These are phyloP conservation scores for Chelmon rostratus DNA, from an alignment of 2,797 vertebrate species.

Conservation along the genomic window DNA sequence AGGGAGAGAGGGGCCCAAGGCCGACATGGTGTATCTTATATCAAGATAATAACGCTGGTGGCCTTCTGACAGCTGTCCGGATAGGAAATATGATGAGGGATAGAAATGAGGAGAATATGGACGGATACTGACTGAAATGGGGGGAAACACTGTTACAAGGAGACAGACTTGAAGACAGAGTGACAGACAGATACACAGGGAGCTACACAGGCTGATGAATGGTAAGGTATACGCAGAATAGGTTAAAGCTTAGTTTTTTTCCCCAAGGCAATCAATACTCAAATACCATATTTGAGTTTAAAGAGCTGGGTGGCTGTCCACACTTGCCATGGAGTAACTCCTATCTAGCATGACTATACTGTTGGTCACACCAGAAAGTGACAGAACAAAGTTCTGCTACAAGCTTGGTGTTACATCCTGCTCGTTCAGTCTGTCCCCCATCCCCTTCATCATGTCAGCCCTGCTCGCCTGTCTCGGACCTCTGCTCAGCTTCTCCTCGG, in stretches of 20 bases:
- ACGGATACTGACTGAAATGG: not conserved
- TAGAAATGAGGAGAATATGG: constrained; percentile 11
- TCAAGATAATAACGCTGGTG: constrained; percentile 78
- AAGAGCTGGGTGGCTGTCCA: too few relatives aligned
- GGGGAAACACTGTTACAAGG: constrained; percentile 25
- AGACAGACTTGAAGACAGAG: not conserved
- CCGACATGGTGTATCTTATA: constrained; percentile 73
- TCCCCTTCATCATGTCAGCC: too few relatives aligned
- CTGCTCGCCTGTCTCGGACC: too few relatives aligned
- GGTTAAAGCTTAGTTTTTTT: not conserved
- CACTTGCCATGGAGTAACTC: too few relatives aligned
- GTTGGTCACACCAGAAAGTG: too few relatives aligned
- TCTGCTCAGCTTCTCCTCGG: too few relatives aligned
- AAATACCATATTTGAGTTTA: not conserved
- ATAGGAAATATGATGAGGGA: constrained; percentile 52
- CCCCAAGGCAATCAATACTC: not conserved
- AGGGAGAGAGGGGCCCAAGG: constrained; percentile 56
- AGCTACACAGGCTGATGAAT: not conserved
- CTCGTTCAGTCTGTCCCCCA: too few relatives aligned
- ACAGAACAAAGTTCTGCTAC: too few relatives aligned
- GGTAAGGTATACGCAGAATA: not conserved
- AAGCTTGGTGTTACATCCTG: too few relatives aligned
- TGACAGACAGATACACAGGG: not conserved
- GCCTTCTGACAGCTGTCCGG: constrained; percentile 65
- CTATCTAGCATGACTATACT: too few relatives aligned